Conservation (phyloP, 2,113 vertebrate species). For the Ptilonorhynchus violaceus region DNA sequence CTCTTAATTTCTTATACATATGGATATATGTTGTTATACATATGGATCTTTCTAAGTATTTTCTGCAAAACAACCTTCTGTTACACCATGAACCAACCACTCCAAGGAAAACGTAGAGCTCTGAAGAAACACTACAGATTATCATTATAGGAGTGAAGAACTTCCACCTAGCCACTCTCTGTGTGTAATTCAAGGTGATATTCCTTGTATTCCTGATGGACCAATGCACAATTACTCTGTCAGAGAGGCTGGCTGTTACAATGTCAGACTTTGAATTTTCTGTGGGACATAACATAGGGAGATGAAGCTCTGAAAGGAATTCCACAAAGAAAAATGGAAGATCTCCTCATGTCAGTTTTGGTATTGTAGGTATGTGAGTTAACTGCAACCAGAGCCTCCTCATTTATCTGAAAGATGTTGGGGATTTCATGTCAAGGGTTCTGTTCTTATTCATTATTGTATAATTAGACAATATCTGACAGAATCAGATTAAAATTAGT, state of each 20-base stretch:
- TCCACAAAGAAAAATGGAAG: neutral
- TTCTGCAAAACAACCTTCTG: neutral
- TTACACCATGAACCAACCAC: neutral
- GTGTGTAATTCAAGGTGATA: neutral
- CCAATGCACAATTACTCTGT: neutral
- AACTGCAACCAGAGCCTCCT: neutral
- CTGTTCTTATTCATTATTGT: neutral
- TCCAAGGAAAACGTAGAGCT: neutral
- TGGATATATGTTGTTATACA: rapidly evolving
- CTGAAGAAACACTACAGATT: neutral
- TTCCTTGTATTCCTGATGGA: neutral
- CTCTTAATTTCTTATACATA: neutral
- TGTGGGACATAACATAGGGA: neutral
- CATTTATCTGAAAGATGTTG: neutral
- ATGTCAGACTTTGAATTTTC: neutral
- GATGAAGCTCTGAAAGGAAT: neutral
- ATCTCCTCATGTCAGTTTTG: neutral
- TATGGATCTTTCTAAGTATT: neutral
- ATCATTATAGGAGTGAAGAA: neutral
- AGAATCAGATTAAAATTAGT: neutral
- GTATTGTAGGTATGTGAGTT: neutral
- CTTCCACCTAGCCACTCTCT: neutral
- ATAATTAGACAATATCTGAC: neutral
- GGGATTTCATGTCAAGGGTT: neutral
- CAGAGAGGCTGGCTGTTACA: neutral